phyloP scores from a whole-genome alignment of 2,797 vertebrate species.

The Mormyrus hasselquistii region DNA sequence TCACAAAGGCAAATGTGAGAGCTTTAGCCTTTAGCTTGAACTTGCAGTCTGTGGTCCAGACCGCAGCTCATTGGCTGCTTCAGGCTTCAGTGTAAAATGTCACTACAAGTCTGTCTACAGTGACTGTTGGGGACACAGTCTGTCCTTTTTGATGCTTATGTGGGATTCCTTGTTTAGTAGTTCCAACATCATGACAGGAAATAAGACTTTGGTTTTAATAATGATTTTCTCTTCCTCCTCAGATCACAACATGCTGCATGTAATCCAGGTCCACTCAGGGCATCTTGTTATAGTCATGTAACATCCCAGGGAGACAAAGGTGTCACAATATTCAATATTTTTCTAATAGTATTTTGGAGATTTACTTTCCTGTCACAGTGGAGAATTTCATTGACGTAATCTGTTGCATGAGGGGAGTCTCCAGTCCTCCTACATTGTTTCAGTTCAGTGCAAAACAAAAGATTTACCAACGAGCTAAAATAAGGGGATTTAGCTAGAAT shows the following conservation, averaged over 20 bases:
- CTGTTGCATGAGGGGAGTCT: not conserved
- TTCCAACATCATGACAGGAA: constrained; percentile 3
- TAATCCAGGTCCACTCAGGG: not conserved
- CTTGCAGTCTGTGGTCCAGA: not conserved
- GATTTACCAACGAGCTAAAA: constrained; percentile 12
- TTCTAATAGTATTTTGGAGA: not conserved
- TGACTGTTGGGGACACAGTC: constrained; percentile 18
- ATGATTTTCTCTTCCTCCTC: not conserved
- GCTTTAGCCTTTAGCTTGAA: not conserved
- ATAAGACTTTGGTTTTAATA: not conserved
- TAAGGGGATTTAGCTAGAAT: constrained; percentile 25
- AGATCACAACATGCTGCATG: not conserved
- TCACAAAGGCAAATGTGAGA: not conserved
- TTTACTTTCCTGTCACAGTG: constrained; percentile 13
- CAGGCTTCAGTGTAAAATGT: not conserved
- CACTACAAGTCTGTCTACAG: constrained; percentile 19
- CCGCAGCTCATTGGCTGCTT: not conserved
- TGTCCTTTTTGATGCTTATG: constrained; percentile 6
- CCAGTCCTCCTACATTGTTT: not conserved
- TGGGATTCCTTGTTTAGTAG: constrained; percentile 20
- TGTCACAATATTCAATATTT: constrained; percentile 6
- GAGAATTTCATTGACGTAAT: constrained; percentile 6
- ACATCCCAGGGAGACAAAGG: not conserved
- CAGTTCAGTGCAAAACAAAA: constrained; percentile 19
- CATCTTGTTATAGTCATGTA: not conserved